phyloP scores from a whole-genome alignment of 1,140 invertebrate genomes.

The Oreohelix idahoensis region DNA sequence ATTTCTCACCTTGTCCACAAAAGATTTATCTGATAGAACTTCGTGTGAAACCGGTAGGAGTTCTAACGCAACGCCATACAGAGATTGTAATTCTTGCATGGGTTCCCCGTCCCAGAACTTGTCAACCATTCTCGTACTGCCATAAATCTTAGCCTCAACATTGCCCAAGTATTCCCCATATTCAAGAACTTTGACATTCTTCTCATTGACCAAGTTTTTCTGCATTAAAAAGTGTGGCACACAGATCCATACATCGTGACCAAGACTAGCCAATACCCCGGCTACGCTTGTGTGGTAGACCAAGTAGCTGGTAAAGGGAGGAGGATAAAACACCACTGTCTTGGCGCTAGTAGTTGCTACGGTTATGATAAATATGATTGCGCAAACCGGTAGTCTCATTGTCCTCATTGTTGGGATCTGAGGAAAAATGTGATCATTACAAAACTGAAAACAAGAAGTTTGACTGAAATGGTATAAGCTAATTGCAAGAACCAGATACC shows the following conservation, averaged over 20 bases:
- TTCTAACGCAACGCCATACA: too few species aligned
- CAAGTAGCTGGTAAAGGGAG: constrained; percentile 22
- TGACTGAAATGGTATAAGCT: too few species aligned
- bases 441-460: too few species aligned
- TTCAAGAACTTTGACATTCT: constrained; percentile 17
- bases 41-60: background rate
- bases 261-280: background rate
- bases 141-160: constrained; percentile 19
- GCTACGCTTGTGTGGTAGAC: constrained; percentile 35
- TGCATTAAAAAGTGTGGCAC: constrained; percentile 27
- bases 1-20: background rate
- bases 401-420: too few species aligned
- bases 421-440: too few species aligned
- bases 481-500: too few species aligned
- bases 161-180: background rate
- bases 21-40: constrained; percentile 14
- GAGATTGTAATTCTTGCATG: background rate
- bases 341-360: too few species aligned
- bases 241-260: constrained; percentile 38
- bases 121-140: background rate
- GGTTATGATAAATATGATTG: too few species aligned
- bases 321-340: constrained; percentile 27
- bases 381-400: too few species aligned
- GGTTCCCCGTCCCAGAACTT: constrained; percentile 23
- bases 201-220: constrained; percentile 18